Evolutionary conservation across 2,113 vertebrate species (phyloP).

Genomic region (Boleophthalmus pectinirostris): DNA sequence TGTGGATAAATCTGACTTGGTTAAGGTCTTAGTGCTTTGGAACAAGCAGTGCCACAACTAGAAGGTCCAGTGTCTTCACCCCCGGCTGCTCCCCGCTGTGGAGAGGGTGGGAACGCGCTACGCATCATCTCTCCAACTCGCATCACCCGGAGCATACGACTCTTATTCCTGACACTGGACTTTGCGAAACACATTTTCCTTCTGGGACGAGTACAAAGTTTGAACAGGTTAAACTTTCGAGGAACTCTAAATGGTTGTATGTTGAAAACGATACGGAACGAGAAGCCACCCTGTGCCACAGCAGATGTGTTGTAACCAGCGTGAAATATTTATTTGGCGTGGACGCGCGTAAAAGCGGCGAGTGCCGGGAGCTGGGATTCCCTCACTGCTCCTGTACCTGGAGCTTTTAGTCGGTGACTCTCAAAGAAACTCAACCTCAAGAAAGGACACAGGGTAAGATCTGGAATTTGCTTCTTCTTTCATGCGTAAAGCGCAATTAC

Average conservation of each 20-base stretch:
- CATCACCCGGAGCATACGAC: background rate
- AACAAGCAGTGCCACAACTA: background rate
- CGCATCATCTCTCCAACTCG: background rate
- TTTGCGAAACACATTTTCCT: background rate
- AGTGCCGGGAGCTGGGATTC: background rate
- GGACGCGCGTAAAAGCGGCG: background rate
- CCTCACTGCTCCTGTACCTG: background rate
- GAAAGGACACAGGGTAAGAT: background rate
- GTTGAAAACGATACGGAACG: background rate
- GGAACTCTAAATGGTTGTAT: background rate
- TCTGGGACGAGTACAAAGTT: background rate
- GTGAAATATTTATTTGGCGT: background rate
- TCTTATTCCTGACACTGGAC: background rate
- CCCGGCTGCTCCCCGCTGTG: background rate
- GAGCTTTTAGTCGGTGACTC: background rate
- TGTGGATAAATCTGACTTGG: background rate
- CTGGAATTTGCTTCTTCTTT: background rate
- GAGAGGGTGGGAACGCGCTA: background rate
- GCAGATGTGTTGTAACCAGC: background rate
- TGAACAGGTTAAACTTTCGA: background rate
- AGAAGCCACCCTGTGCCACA: background rate
- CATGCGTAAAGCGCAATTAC: conserved; percentile 3
- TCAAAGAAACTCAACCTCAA: background rate
- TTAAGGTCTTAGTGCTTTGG: background rate
- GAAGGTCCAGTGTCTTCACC: background rate